Percentiles rank a stretch among this genome's conserved stretches.
phyloP scores from a whole-genome alignment of 2,888 invertebrate genomes.

The Pyrrhia umbra region DNA sequence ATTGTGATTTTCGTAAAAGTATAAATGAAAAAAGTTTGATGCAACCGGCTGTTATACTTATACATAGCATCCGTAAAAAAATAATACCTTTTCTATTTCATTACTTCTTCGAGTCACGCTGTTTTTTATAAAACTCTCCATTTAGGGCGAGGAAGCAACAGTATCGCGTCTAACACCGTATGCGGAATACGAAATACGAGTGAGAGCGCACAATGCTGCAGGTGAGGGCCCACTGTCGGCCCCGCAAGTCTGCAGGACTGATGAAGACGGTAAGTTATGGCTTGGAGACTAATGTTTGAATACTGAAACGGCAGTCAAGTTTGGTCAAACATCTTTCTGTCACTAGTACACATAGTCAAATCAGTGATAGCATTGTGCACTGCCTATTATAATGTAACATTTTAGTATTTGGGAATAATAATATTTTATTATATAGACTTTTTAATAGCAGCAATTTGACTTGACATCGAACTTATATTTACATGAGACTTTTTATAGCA shows the following conservation, averaged over 20 bases:
- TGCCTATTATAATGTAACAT: no score
- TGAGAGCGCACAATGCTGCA: conserved; percentile 95
- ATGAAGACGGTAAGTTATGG: conserved; percentile 93
- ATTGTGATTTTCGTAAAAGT: no score
- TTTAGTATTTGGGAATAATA: background rate
- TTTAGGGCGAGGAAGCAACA: conserved; percentile 93
- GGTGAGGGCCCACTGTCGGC: conserved; percentile 95
- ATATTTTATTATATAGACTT: no score
- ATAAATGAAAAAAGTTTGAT: no score
- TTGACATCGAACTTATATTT: no score
- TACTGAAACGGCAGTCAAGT: background rate
- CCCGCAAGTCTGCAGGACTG: conserved; percentile 94
- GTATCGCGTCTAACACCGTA: conserved; percentile 94
- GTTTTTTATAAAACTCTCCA: background rate
- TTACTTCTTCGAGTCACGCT: background rate
- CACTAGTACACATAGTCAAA: background rate
- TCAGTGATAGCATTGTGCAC: background rate
- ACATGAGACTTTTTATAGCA: no score
- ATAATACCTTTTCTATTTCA: background rate
- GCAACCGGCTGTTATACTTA: no score
- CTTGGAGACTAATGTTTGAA: background rate
- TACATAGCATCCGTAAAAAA: no score
- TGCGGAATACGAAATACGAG: conserved; percentile 96
- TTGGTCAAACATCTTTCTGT: background rate
- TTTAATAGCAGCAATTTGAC: no score